A percentile compares a stretch with the other conserved stretches of the same genome.
Conservation (phyloP, 2,797 vertebrate species). For the Anguilla pacifica region DNA sequence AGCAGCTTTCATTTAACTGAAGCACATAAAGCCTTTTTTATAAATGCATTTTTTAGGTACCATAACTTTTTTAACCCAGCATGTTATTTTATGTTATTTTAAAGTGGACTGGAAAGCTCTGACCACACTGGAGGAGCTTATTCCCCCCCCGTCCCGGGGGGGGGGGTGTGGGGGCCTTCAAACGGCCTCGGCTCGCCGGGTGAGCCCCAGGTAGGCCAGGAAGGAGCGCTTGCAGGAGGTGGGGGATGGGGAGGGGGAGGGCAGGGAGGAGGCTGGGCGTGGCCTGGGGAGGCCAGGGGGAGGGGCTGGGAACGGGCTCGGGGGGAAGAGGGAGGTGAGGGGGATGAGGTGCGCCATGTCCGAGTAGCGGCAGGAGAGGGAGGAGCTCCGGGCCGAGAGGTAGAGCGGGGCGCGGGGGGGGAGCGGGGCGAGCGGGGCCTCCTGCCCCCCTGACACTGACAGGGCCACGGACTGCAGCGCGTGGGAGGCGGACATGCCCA, state of each 20-base stretch:
- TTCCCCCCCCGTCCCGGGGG: slow-evolving; percentile 58
- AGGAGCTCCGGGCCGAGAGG: slow-evolving; percentile 76
- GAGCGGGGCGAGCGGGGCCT: slow-evolving; percentile 58
- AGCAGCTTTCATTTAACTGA: slow-evolving; percentile 96
- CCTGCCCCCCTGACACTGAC: slow-evolving; percentile 77
- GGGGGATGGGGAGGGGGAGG: slow-evolving; percentile 50
- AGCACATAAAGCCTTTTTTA: slow-evolving; percentile 89
- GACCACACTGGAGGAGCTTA: slow-evolving; percentile 60
- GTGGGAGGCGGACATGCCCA: slow-evolving; percentile 89
- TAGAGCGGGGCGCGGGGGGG: slow-evolving; percentile 61
- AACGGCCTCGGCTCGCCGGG: slow-evolving; percentile 91
- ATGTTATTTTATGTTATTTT: slow-evolving; percentile 69
- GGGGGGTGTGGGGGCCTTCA: slow-evolving; percentile 64
- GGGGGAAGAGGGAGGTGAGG: slow-evolving; percentile 93
- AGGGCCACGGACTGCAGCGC: slow-evolving; percentile 93
- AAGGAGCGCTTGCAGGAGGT: slow-evolving; percentile 97
- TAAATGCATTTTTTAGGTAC: slow-evolving; percentile 72
- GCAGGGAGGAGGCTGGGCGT: slow-evolving; percentile 67
- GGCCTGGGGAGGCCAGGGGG: slow-evolving; percentile 83
- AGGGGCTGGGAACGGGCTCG: slow-evolving; percentile 69
- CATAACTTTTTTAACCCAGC: slow-evolving; percentile 75
- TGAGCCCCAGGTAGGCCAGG: slow-evolving; percentile 95
- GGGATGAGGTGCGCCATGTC: slow-evolving; percentile 95
- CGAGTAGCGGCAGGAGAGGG: slow-evolving; percentile 81
- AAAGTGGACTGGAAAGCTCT: slow-evolving; percentile 73